phyloP scores from a whole-genome alignment of 2,113 vertebrate species.

The Lipophrys pholis region DNA sequence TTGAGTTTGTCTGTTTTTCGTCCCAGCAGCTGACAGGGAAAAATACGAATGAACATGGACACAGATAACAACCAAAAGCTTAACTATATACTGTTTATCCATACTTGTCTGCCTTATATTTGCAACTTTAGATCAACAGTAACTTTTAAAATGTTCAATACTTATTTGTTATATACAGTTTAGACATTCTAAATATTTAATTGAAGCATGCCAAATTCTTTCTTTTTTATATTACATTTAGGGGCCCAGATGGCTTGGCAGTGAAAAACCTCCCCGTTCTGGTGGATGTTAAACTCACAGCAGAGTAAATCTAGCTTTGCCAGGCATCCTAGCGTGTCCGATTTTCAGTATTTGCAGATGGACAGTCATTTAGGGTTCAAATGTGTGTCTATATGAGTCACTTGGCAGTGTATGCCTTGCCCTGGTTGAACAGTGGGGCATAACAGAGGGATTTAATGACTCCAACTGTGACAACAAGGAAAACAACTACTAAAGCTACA shows the following conservation, averaged over 20 bases:
- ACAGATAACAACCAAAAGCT: too few species aligned
- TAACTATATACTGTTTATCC: too few species aligned
- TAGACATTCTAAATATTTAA: neutral
- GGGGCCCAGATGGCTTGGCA: neutral
- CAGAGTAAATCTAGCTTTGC: neutral
- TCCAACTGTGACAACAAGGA: neutral
- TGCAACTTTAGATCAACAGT: neutral
- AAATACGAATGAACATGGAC: neutral
- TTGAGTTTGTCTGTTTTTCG: neutral
- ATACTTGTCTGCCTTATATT: too few species aligned
- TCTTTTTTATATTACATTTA: neutral
- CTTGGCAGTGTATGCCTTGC: neutral
- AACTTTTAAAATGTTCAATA: neutral
- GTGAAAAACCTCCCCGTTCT: neutral
- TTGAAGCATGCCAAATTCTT: neutral
- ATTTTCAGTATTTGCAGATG: neutral
- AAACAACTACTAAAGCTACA: neutral
- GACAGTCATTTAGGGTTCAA: neutral
- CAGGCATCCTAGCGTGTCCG: neutral
- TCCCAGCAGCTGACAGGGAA: neutral
- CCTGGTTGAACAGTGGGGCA: slow-evolving; percentile 2
- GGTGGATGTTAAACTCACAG: neutral
- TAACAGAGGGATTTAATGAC: neutral
- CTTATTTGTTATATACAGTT: neutral
- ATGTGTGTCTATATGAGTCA: slow-evolving; percentile 24